Conservation (phyloP, 53 echinoderm and acorn worm species). For the Zoroaster sp. region DNA sequence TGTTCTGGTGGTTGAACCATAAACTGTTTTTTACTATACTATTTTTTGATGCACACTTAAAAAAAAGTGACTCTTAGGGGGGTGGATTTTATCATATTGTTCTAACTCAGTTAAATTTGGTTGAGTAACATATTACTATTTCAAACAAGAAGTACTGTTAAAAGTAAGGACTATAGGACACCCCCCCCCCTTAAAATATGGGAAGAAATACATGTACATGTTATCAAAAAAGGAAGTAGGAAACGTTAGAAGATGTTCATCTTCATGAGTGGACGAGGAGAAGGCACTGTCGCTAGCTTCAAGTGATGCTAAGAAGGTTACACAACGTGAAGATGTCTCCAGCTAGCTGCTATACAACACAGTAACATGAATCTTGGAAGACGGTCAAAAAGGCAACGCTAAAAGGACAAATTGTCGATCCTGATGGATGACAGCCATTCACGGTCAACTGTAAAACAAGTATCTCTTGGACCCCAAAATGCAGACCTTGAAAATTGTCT, state of each 20-base stretch:
- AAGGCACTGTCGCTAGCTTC: conserved; percentile 17
- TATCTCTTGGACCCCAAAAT: not conserved
- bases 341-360: not conserved
- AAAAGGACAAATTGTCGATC: not conserved
- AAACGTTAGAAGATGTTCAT: too few relatives aligned
- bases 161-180: too few relatives aligned
- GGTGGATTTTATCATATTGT: too few relatives aligned
- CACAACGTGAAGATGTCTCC: not conserved
- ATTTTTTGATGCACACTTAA: too few relatives aligned
- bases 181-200: too few relatives aligned
- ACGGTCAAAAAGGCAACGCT: not conserved
- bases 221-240: too few relatives aligned
- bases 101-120: too few relatives aligned
- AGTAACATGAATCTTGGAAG: not conserved
- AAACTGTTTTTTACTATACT: too few relatives aligned
- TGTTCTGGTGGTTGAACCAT: too few relatives aligned
- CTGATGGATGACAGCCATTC: not conserved
- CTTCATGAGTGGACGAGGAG: conserved; percentile 10
- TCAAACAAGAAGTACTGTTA: too few relatives aligned
- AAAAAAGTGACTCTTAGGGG: too few relatives aligned
- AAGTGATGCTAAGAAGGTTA: conserved; percentile 17
- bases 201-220: too few relatives aligned
- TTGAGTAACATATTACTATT: not conserved
- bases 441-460: conserved; percentile 15
- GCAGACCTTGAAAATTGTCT: not conserved